phyloP scores from a whole-genome alignment of 2,113 vertebrate species.

The Pedionomus torquatus region DNA sequence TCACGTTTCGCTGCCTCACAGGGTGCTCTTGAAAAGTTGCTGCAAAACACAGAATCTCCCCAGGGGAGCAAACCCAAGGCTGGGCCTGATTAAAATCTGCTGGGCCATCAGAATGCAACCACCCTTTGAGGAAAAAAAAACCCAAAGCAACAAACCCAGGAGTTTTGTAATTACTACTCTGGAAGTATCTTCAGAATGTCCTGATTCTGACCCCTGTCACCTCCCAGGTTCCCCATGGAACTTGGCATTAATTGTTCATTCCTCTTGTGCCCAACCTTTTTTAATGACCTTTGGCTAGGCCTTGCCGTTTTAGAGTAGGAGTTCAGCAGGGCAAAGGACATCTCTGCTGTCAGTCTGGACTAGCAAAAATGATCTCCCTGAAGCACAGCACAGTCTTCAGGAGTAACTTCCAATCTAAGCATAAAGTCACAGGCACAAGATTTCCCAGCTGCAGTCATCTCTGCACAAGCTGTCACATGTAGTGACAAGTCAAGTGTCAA shows the following conservation, averaged over 20 bases:
- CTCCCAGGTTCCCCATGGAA: neutral
- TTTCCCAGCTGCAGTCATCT: neutral
- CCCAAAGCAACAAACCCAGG: neutral
- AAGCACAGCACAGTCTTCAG: neutral
- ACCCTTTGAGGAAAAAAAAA: neutral
- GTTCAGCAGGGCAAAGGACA: neutral
- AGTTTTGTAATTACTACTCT: neutral
- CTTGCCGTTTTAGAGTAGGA: neutral
- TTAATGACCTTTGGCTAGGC: neutral
- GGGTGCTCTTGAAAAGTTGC: neutral
- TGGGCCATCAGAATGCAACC: neutral
- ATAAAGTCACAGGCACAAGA: neutral
- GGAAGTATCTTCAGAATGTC: neutral
- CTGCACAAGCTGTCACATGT: neutral
- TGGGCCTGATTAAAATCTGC: neutral
- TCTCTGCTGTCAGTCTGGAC: neutral
- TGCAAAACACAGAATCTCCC: neutral
- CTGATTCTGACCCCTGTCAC: neutral
- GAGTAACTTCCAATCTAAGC: neutral
- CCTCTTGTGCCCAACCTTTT: neutral
- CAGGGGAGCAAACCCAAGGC: neutral
- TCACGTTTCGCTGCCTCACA: neutral
- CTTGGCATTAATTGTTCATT: neutral
- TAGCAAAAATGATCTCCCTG: neutral
- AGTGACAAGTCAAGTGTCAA: neutral